These are phyloP conservation scores for Orchesellides sinensis DNA, from an alignment of 2,888 invertebrate species.

Conservation along the genomic window DNA sequence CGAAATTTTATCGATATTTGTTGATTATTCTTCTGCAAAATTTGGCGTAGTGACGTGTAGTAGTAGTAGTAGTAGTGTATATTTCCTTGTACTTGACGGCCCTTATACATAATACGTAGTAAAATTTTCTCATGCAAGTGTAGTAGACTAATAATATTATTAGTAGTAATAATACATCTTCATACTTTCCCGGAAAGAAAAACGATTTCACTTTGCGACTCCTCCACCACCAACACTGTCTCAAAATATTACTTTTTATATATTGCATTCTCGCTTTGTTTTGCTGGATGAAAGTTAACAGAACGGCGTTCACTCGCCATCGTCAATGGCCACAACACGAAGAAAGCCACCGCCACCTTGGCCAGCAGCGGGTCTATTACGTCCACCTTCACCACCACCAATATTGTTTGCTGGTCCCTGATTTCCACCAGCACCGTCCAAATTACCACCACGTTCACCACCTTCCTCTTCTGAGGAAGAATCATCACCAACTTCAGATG, in stretches of 20 bases:
- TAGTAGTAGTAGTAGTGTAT: too few species aligned
- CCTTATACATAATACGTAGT: constrained; percentile 27
- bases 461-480: constrained; percentile 59
- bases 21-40: constrained; percentile 27
- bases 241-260: neutral
- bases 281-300: constrained; percentile 27
- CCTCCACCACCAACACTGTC: constrained; percentile 19
- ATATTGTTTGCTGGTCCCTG: constrained; percentile 57
- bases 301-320: constrained; percentile 60
- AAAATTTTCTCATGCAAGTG: constrained; percentile 10
- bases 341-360: constrained; percentile 71
- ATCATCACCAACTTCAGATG: constrained; percentile 58
- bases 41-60: constrained; percentile 39
- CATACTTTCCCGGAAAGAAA: constrained; percentile 56
- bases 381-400: constrained; percentile 66
- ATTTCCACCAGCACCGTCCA: constrained; percentile 62
- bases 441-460: constrained; percentile 44
- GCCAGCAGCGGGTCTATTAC: constrained; percentile 61
- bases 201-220: constrained; percentile 50
- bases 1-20: constrained; percentile 20
- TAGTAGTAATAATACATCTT: constrained; percentile 54
- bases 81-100: constrained; percentile 65
- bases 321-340: constrained; percentile 72
- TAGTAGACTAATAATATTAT: constrained; percentile 40
- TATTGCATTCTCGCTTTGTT: constrained; percentile 48